Evolutionary conservation across 2,888 invertebrate species (phyloP).

Genomic region (Tholera decimalis): DNA sequence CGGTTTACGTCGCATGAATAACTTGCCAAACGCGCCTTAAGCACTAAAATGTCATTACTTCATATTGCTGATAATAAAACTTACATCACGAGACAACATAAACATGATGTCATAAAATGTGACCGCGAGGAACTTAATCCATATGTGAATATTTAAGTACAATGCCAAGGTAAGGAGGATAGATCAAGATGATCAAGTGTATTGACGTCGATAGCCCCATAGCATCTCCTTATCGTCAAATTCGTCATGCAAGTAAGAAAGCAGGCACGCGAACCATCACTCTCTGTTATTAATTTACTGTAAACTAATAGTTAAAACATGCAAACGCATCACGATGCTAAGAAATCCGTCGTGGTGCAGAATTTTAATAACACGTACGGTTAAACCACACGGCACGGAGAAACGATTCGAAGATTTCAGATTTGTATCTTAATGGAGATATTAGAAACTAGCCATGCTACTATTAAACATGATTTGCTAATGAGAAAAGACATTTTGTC

Average conservation of each 20-base stretch:
- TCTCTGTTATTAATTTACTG: constrained; percentile 74
- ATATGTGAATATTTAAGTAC: constrained; percentile 48
- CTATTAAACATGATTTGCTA: constrained; percentile 5
- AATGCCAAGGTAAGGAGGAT: constrained; percentile 48
- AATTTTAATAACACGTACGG: constrained; percentile 62
- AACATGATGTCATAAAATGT: constrained; percentile 62
- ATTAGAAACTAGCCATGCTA: constrained; percentile 35
- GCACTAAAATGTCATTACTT: constrained; percentile 53
- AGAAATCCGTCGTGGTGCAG: constrained; percentile 55
- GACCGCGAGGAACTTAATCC: constrained; percentile 45
- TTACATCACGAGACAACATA: constrained; percentile 59
- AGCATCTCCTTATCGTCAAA: constrained; percentile 62
- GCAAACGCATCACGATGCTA: constrained; percentile 66
- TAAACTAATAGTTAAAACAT: constrained; percentile 71
- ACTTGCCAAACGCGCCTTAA: constrained; percentile 26
- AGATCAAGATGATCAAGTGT: constrained; percentile 28
- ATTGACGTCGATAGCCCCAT: constrained; percentile 18
- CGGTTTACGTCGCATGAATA: constrained; percentile 26
- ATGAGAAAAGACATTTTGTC: not conserved
- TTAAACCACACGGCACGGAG: constrained; percentile 38
- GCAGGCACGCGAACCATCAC: constrained; percentile 74
- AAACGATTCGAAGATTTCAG: constrained; percentile 50
- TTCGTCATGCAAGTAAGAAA: constrained; percentile 73
- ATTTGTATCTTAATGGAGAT: constrained; percentile 48
- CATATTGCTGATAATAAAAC: constrained; percentile 59